Base-by-base conservation (phyloP, 2,888 invertebrate genomes). In the Cristatella mucedo region DNA sequence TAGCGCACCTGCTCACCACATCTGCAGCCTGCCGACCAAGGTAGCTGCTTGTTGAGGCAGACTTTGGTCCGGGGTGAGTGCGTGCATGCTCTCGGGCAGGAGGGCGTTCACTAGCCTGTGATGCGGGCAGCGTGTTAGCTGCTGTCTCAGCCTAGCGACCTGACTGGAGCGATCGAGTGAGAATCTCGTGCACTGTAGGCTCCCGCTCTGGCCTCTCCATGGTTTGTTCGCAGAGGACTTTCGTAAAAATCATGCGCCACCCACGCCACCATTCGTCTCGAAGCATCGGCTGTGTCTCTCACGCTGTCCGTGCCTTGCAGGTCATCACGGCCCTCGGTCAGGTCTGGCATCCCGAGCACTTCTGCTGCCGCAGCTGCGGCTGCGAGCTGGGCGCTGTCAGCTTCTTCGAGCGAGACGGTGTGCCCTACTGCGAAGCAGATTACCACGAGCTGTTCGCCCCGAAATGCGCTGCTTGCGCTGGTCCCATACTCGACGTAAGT, bases 371-470 rank as follows among this genome's bases (percentile, higher is more conserved):
- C 50, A 87, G 89, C 61, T 93, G 93, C 74, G 82, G 79, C 59
- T 84, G 85, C 63, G 89, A 89, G 68, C 69, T 93, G 61, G 91
- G 89, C 45, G 89, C 89, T 41, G 76, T 86, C 61, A 91, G 87
- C 70, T 93, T 91, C 76, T 93, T 89, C 69, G 91, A 93, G 68
- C 74, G 89, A 49, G 87, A 89, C 53, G 87, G 85, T 41, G 77
- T 80, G 61, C 91, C 91, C 0, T 93, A 87, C 69, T 95, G 93
- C 72, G 93, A 93, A 67, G 77, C 82, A 6, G 91, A 93, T 69
- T 93, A 93, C 67, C 91, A 93, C 70, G 86, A 87, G 63, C 73
- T 91, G 42, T 93, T 93, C 72, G 89, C 89, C 53, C 91, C 91
- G 20, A 75, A 89, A 62, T 93, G 93, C 70, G 86, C 86, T 51